Conservation (phyloP, 2,797 vertebrate genomes). For the Todus mexicanus region DNA sequence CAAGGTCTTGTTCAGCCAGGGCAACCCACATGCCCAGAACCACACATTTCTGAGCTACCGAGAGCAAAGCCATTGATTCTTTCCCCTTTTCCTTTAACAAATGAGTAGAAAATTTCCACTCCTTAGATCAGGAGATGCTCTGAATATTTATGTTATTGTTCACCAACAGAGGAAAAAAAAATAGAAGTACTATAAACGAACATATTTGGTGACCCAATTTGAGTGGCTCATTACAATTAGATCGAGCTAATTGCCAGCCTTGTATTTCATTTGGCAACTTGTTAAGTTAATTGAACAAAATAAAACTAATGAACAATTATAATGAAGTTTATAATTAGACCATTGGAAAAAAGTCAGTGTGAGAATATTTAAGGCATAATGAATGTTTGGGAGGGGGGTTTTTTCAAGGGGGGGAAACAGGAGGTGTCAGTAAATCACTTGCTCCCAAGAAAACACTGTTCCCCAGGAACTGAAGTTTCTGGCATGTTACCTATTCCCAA, state of each 20-base stretch:
- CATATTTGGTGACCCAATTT: slow-evolving; percentile 49
- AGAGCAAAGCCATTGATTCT: background rate
- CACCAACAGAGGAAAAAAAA: background rate
- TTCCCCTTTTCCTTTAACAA: background rate
- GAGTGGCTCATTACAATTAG: slow-evolving; percentile 60
- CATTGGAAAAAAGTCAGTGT: slow-evolving; percentile 58
- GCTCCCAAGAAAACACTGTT: background rate
- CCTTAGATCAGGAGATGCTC: background rate
- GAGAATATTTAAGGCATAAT: slow-evolving; percentile 70
- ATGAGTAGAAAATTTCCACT: slow-evolving; percentile 22
- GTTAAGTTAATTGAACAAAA: slow-evolving; percentile 77
- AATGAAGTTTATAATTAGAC: slow-evolving; percentile 78
- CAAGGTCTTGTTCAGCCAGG: background rate
- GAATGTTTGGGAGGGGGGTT: background rate
- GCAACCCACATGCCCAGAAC: background rate
- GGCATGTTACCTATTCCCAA: background rate
- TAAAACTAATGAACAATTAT: slow-evolving; percentile 78
- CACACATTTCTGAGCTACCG: rapidly evolving
- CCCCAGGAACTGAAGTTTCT: background rate
- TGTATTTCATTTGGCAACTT: slow-evolving; percentile 75
- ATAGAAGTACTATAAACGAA: slow-evolving; percentile 19
- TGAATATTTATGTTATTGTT: slow-evolving; percentile 48
- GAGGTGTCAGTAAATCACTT: background rate
- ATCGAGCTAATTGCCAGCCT: slow-evolving; percentile 70
- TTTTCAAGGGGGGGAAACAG: background rate